A percentile compares a stretch with the other conserved stretches of the same genome.
Conservation (phyloP, 2,797 vertebrate genomes). For the Glossophaga mutica region DNA sequence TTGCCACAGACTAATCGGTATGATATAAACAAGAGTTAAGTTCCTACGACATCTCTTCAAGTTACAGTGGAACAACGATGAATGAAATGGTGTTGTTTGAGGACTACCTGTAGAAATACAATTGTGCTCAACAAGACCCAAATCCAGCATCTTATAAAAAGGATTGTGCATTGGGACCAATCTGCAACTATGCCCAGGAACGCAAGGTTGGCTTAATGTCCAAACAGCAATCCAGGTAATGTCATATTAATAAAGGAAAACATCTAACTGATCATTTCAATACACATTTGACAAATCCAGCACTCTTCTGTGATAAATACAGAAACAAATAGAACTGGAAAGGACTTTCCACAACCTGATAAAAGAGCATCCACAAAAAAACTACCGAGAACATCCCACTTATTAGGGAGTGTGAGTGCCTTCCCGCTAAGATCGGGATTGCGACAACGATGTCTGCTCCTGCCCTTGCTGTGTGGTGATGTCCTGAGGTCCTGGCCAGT, state of each 20-base stretch:
- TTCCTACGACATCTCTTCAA: not conserved
- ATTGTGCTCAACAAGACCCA: not conserved
- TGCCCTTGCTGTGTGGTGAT: not conserved
- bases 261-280: not conserved
- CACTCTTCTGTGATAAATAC: not conserved
- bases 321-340: not conserved
- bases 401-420: not conserved
- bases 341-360: not conserved
- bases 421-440: not conserved
- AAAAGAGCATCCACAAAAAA: not conserved
- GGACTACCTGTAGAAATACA: not conserved
- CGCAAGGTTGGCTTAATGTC: not conserved
- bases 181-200: not conserved
- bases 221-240: not conserved
- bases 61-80: not conserved
- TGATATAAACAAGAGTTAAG: not conserved
- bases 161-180: not conserved
- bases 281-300: not conserved
- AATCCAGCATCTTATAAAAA: not conserved
- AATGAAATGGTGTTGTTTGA: not conserved
- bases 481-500: not conserved
- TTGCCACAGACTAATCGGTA: not conserved
- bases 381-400: not conserved
- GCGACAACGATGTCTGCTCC: not conserved
- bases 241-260: not conserved